Conservation (phyloP, 1,140 invertebrate species). For the Hylyphantes graminicola region DNA sequence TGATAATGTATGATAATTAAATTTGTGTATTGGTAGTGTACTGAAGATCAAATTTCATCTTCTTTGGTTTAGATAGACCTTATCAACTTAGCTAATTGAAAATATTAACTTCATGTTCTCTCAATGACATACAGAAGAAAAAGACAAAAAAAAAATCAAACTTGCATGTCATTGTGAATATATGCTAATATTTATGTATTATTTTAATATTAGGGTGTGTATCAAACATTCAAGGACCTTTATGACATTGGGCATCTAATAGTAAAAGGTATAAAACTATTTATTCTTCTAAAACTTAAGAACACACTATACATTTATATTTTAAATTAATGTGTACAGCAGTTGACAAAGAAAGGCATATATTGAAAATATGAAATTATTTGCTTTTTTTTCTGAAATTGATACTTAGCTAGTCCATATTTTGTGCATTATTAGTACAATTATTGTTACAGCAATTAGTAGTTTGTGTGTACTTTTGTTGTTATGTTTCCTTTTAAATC, state of each 20-base stretch:
- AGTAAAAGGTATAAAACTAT: slow-evolving; percentile 67
- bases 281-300: slow-evolving; percentile 6
- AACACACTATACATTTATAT: neutral
- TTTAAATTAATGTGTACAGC: neutral
- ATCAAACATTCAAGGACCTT: slow-evolving; percentile 66
- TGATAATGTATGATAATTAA: too few species aligned
- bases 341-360: neutral
- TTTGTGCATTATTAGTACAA: too few species aligned
- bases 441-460: too few species aligned
- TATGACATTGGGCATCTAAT: slow-evolving; percentile 69
- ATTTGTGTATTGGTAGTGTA: too few species aligned
- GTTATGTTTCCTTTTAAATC: too few species aligned
- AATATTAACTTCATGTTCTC: too few species aligned
- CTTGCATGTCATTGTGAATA: neutral
- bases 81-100: too few species aligned
- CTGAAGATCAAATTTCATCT: too few species aligned
- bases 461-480: too few species aligned
- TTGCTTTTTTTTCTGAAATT: neutral
- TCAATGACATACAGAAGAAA: too few species aligned
- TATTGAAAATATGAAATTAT: neutral
- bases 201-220: slow-evolving; percentile 20
- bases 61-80: too few species aligned
- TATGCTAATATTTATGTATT: slow-evolving; percentile 11
- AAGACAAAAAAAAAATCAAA: neutral
- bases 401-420: too few species aligned